Evolutionary conservation across 2,113 vertebrate species (phyloP).

Genomic region (Furnarius figulus): DNA sequence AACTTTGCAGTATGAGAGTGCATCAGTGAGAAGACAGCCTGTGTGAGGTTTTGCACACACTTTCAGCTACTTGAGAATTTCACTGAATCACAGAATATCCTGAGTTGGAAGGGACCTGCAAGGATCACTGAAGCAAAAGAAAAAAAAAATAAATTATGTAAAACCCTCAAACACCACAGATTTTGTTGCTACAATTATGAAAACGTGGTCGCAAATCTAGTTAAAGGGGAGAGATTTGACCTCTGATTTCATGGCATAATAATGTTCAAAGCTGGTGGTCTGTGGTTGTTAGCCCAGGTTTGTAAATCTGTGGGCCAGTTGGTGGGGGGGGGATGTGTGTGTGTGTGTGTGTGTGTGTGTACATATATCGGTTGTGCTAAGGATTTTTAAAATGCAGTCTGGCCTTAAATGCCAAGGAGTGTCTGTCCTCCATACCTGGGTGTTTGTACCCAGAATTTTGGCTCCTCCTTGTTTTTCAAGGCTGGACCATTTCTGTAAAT

Average conservation of each 20-base stretch:
- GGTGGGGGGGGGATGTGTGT: too few relatives aligned
- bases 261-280: too few relatives aligned
- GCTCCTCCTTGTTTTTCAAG: not conserved
- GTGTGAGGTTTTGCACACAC: not conserved
- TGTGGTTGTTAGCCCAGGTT: not conserved
- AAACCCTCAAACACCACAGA: too few relatives aligned
- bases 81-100: not conserved
- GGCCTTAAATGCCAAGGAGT: not conserved
- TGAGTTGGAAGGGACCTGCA: not conserved
- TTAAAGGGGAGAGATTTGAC: not conserved
- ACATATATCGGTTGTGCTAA: not conserved
- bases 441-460: not conserved
- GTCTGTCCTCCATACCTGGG: not conserved
- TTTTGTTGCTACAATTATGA: not conserved
- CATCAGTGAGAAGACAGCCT: not conserved
- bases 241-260: not conserved
- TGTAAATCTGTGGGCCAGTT: not conserved
- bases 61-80: not conserved
- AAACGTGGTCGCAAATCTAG: not conserved
- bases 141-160: fast-evolving
- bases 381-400: not conserved
- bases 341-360: fast-evolving
- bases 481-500: not conserved
- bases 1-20: not conserved
- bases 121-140: not conserved